phyloP scores from a whole-genome alignment of 2,797 vertebrate species.

The Rhodeus uyekii region DNA sequence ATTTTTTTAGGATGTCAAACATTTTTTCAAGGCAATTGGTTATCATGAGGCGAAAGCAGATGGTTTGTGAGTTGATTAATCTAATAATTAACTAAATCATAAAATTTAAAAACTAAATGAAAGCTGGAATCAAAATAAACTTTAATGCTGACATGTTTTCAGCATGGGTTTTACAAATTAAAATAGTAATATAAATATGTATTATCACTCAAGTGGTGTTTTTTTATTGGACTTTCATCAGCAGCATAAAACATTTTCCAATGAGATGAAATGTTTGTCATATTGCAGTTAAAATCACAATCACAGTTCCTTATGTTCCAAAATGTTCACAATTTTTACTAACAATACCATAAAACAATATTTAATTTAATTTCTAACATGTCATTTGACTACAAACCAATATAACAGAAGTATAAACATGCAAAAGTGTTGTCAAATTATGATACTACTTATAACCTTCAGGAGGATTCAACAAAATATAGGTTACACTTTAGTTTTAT shows the following conservation, averaged over 20 bases:
- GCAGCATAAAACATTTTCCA: neutral
- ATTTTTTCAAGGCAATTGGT: neutral
- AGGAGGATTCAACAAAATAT: too few species aligned
- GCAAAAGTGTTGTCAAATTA: neutral
- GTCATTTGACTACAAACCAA: neutral
- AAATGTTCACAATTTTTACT: too few species aligned
- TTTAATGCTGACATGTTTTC: too few species aligned
- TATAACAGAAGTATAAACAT: neutral
- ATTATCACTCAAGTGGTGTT: too few species aligned
- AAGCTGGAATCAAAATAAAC: too few species aligned
- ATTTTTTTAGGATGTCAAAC: neutral
- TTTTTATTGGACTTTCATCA: too few species aligned
- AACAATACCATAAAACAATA: too few species aligned
- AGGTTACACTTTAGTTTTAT: too few species aligned
- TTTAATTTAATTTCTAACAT: neutral
- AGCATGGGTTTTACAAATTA: neutral
- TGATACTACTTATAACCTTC: neutral
- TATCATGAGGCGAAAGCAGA: neutral
- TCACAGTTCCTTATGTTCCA: too few species aligned
- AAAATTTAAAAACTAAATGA: neutral
- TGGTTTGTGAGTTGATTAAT: too few species aligned
- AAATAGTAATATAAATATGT: neutral
- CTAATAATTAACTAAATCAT: neutral
- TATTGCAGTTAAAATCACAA: too few species aligned
- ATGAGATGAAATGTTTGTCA: neutral